Evolutionary conservation across 2,797 vertebrate genomes (phyloP), one percentile per base, ranked within the genome.

Genomic region (Dermochelys coriacea): DNA sequence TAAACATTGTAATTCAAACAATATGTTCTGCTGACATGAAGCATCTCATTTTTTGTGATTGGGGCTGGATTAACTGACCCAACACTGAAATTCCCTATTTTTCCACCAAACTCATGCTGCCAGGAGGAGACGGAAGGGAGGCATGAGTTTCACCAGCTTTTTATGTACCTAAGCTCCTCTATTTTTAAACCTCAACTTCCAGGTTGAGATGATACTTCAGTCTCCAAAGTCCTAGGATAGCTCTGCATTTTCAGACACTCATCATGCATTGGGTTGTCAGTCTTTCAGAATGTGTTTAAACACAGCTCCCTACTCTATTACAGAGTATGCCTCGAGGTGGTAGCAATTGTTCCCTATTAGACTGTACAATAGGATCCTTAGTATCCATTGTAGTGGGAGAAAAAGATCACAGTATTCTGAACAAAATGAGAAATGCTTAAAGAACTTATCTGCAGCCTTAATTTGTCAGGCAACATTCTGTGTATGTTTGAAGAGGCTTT

Each of bases 391-490:
- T 85, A 55, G 78, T 59, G 91, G 54, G 51, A 87, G 90, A 93
- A 92, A 86, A 84, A 92, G 80, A 95, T 82, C 85, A 93, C 51
- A 85, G 82, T 86, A 89, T 93, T 96, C 93, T 94, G 93, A 93
- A 94, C 94, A 95, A 78, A 84, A 68, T 57, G 54, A 88, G 50
- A 90, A 54, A 59, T 23, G 41, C 12, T 5, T 90, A 96, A 95
- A 85, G 83, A 90, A 96, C 91, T 84, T 89, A 90, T 86, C 81
- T 94, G 68, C 88, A 89, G 31, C 34, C 31, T 14, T 91, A 80
- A 87, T 94, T 95, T 96, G 51, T 93, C 89, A 89, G 92, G 47
- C 47, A 81, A 9, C 41, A 68, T 57, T 77, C 59, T 16, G 23
- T 47, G 25, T 12, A 47, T 49, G 14, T 77, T 12, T 93, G 87